Evolutionary conservation across 1,140 invertebrate species (phyloP), one percentile per base, ranked within the genome.

Genomic region (Listronotus bonariensis): DNA sequence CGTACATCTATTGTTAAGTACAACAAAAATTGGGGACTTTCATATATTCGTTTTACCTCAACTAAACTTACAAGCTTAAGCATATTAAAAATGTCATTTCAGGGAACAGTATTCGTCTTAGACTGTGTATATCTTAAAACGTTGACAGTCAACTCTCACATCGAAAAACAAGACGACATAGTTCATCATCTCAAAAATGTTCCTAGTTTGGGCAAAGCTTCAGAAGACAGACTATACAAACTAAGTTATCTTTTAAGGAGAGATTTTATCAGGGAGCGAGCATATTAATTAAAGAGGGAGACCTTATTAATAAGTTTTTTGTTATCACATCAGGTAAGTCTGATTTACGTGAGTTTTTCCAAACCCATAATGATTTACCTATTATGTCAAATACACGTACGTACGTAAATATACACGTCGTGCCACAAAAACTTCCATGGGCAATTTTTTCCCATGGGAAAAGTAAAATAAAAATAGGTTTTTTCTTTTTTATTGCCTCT

Each of bases 221-320:
- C 89, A 12, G 84, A 89, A 40, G 89, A 90, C 56, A 86, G 88
- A 46, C 83, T 98, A 0, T 84, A 86, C 38, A 93, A 94, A 79
- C 91, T 98, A 53, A 91, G 92, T 0, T 93, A 96, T 76, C 88
- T 95, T 51, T 80, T 38, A 92, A 95, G 81, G 73, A 92, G 87
- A 88, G 92, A 74, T 91, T 92, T 74, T 97, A 92, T 77, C 86
- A 88, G 12, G 92, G 89, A 9, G 89, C 91, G 1, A 88, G 88
- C 69, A 94, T 98, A 58, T 88, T 98, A 15, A 26, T 49, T 11
- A 56, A 82, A 91, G 8, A 93, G 81, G 95, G 95, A 0, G 93
- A 96, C 42, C 84, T 86, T 59, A 95, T 95, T 5, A 95, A 98
- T 77, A 95, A 95, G 68, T 98, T 98, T 80, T 98, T 92, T 75